Base-by-base conservation (phyloP, 2,113 vertebrate genomes). In the Callionymus lyra region DNA sequence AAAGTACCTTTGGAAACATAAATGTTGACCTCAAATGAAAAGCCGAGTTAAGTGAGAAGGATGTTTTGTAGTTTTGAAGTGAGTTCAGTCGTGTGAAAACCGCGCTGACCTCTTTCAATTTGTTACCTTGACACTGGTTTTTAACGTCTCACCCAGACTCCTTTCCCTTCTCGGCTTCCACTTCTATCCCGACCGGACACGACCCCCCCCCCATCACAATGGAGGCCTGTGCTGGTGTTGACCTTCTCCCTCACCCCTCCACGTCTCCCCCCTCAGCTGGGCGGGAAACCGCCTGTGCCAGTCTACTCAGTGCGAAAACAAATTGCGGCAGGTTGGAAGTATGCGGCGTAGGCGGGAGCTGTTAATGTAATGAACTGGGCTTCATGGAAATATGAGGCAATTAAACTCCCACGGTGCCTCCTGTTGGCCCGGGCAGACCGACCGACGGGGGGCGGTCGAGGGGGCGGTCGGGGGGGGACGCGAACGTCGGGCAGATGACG, bases 351-450 rank as follows among this genome's bases (percentile, higher is more conserved):
- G 84, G 84, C 67, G 9, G 41, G 50, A 74, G 75, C 75, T 76
- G 71, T 74, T 82, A 78, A 61, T 59, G 73, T 80, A 82, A 85
- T 83, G 69, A 82, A 76, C 70, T 75, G 66, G 67, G 72, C 70
- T 77, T 71, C 67, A 61, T 78, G 73, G 79, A 84, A 83, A 81
- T 63, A 74, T 58, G 36, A 82, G 67, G 80, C 76, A 84, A 85
- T 86, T 85, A 82, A 79, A 85, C 84, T 84, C 84, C 84, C 75
- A 84, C 76, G 35, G 73, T 71, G 72, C 65, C 64, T 61, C 75
- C 68, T 71, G 66, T 55, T 47, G 59, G 62, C 48, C 61, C 56
- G 79, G 80, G 78, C 70, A 62, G 55, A 44, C 54, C 41, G 66
- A 46, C 48, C 39, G 47, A 31, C 38, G 31, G 14, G 48, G 33